These are phyloP conservation scores for Schrankia costaestrigalis DNA, from an alignment of 2,888 invertebrate species.

Conservation along the genomic window DNA sequence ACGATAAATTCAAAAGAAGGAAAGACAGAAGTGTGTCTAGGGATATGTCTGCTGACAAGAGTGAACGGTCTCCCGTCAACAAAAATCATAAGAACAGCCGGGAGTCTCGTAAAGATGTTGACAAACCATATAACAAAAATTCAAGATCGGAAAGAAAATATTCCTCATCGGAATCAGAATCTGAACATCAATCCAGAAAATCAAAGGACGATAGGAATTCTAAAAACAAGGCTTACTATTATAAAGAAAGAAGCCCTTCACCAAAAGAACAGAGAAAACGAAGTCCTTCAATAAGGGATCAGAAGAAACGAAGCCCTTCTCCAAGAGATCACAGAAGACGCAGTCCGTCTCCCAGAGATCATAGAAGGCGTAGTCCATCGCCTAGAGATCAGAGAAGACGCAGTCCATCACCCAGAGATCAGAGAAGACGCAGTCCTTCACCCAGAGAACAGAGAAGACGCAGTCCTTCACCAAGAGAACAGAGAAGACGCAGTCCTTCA, in stretches of 20 bases:
- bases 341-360: slow-evolving; percentile 6
- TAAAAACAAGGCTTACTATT: slow-evolving; percentile 43
- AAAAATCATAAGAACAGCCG: slow-evolving; percentile 44
- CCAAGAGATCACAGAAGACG: neutral
- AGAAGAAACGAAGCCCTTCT: neutral
- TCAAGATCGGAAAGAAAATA: slow-evolving; percentile 40
- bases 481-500: slow-evolving; percentile 1
- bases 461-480: slow-evolving; percentile 2
- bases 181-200: slow-evolving; percentile 44
- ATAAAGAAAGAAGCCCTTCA: slow-evolving; percentile 35
- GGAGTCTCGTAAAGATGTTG: slow-evolving; percentile 45
- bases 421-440: slow-evolving; percentile 24
- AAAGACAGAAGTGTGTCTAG: slow-evolving; percentile 49
- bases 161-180: slow-evolving; percentile 56
- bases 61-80: slow-evolving; percentile 43
- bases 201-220: slow-evolving; percentile 31
- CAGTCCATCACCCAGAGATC: slow-evolving; percentile 19
- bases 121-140: slow-evolving; percentile 50
- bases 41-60: slow-evolving; percentile 49
- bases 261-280: slow-evolving; percentile 35
- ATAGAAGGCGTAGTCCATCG: slow-evolving; percentile 25
- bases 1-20: slow-evolving; percentile 38
- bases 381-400: slow-evolving; percentile 29
- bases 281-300: slow-evolving; percentile 21
- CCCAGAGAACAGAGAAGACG: slow-evolving; percentile 4